Evolutionary conservation across 2,113 vertebrate species (phyloP), one percentile per base, ranked within the genome.

Genomic region (Pampusana beccarii): DNA sequence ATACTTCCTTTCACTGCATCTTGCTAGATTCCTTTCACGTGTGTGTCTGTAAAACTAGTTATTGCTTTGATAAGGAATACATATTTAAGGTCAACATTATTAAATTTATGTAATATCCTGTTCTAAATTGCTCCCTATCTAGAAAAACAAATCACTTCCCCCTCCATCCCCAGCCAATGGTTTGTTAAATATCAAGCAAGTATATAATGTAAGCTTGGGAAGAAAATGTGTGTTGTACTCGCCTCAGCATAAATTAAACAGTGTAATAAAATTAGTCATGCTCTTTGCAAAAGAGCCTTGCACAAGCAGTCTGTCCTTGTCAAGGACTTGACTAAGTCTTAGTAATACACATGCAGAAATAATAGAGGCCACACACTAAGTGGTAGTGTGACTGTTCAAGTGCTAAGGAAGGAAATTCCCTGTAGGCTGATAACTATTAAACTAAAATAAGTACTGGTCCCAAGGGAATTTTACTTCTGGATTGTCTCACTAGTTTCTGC

Each of bases 401-500:
- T 36, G 14, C 65, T 74, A 77, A 71, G 80, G 56, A 91, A 84
- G 72, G 80, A 93, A 94, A 88, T 93, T 90, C 42, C 53, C 26
- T 74, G 75, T 83, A 70, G 86, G 17, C 16, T 70, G 58, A 62
- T 86, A 61, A 6, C 23, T 67, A 26, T 90, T 60, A 31, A 90
- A 26, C 66, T 90, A 77, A 87, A 92, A 31, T 44, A 79, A 56
- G 21, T 80, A 15, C n/a, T 69, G 48, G 8, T 83, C 64, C 21
- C 2, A 2, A 54, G 46, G 71, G 20, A 66, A 56, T 80, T 86
- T 78, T 54, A 33, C 13, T 90, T 86, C 38, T 86, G 33, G 36
- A 12, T 64, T 86, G 34, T 71, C 29, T 92, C 51, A 28, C 18
- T 86, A 11, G 13, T 74, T 93, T 74, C 54, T 83, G 40, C 25